Evolutionary conservation across 2,888 invertebrate species (phyloP).

Genomic region (Eupithecia abbreviata): DNA sequence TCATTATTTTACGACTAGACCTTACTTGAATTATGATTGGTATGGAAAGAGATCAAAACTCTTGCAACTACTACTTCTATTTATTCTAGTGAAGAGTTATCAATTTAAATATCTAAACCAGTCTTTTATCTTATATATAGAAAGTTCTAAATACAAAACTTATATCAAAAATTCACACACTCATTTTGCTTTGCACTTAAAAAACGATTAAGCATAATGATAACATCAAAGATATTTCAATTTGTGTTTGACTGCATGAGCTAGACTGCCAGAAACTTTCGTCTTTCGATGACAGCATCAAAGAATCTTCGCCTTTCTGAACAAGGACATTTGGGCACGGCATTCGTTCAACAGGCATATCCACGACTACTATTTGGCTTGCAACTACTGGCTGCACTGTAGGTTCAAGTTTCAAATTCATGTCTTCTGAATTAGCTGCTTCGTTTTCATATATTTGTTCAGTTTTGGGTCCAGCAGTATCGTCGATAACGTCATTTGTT

Average conservation of each 20-base stretch:
- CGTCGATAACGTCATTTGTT: constrained; percentile 41
- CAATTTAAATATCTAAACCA: constrained; percentile 72
- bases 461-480: constrained; percentile 43
- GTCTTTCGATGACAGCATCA: constrained; percentile 77
- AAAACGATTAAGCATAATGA: constrained; percentile 53
- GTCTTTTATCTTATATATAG: constrained; percentile 69
- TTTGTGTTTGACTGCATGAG: constrained; percentile 54
- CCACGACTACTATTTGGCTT: constrained; percentile 64
- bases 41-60: constrained; percentile 29
- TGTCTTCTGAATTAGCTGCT: constrained; percentile 58
- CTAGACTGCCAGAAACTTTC: constrained; percentile 70
- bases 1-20: constrained; percentile 23
- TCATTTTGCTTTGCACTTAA: constrained; percentile 39
- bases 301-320: constrained; percentile 72
- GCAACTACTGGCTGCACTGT: constrained; percentile 57
- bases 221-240: constrained; percentile 56
- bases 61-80: constrained; percentile 31
- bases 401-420: constrained; percentile 61
- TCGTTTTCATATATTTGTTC: constrained; percentile 58
- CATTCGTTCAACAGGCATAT: constrained; percentile 64
- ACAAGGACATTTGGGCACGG: constrained; percentile 64
- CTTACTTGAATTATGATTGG: constrained; percentile 10
- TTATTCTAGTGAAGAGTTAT: constrained; percentile 50
- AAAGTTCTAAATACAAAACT: constrained; percentile 38
- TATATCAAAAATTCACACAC: constrained; percentile 40